A percentile compares a stretch with the other conserved stretches of the same genome.
phyloP scores from a whole-genome alignment of 2,888 invertebrate species.

The Colostygia pectinataria region DNA sequence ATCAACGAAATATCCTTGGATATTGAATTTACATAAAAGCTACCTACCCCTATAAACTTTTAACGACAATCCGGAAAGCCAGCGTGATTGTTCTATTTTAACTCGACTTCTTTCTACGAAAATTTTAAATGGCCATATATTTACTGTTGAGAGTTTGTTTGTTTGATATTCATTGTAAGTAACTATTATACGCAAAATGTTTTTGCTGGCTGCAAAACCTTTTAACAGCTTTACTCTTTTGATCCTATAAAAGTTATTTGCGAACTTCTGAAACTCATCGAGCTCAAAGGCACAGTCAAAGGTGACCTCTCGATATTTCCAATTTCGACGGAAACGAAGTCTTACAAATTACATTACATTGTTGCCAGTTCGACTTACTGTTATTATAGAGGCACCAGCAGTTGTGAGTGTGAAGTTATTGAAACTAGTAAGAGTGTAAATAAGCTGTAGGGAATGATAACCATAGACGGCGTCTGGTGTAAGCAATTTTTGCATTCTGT shows the following conservation, averaged over 20 bases:
- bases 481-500: too few species aligned
- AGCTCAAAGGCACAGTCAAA: slow-evolving; percentile 8
- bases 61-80: too few species aligned
- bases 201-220: slow-evolving; percentile 3
- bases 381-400: neutral
- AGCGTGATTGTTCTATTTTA: too few species aligned
- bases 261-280: slow-evolving; percentile 7
- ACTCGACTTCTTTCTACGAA: too few species aligned
- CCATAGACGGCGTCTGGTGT: too few species aligned
- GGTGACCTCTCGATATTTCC: slow-evolving; percentile 15
- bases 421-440: neutral
- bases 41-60: too few species aligned
- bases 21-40: neutral
- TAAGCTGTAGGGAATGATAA: too few species aligned
- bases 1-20: neutral
- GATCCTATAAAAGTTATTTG: slow-evolving; percentile 6
- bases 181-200: neutral
- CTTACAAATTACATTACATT: slow-evolving; percentile 11
- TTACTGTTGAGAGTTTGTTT: too few species aligned
- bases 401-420: neutral
- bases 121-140: too few species aligned
- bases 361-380: neutral
- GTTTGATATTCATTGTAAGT: neutral
- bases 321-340: slow-evolving; percentile 5
- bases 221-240: neutral